Evolutionary conservation across 1,140 invertebrate species (phyloP).

Genomic region (Odontomachus brunneus): DNA sequence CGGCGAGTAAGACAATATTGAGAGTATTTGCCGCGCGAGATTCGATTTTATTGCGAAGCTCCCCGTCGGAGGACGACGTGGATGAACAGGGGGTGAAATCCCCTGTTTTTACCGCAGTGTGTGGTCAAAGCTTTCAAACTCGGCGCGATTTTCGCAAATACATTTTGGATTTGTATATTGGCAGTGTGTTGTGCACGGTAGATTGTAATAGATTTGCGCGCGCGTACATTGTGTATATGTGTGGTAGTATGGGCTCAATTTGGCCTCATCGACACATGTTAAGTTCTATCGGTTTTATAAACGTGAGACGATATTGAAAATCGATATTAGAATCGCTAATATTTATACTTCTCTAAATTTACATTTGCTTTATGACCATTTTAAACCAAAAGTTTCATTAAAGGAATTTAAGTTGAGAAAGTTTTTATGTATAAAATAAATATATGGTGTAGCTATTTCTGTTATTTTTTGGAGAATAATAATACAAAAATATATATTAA

Average conservation of each 20-base stretch:
- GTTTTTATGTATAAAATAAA: too few relatives aligned
- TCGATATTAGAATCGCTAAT: conserved; percentile 11
- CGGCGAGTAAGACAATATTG: neutral
- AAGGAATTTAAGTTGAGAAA: neutral
- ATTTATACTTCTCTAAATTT: neutral
- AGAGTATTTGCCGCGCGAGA: neutral
- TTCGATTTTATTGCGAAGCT: neutral
- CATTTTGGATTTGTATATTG: neutral
- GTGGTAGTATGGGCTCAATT: neutral
- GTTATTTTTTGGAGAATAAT: neutral
- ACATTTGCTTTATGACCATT: conserved; percentile 11
- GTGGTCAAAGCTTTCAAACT: neutral
- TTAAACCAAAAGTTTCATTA: neutral
- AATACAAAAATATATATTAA: neutral
- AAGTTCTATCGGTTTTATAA: conserved; percentile 24
- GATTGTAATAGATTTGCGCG: neutral
- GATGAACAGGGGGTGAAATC: too few relatives aligned
- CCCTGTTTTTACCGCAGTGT: neutral
- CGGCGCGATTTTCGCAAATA: neutral
- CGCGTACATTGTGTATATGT: too few relatives aligned
- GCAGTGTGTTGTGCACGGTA: neutral
- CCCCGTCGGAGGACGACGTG: too few relatives aligned
- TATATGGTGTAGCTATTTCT: too few relatives aligned
- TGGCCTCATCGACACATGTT: neutral
- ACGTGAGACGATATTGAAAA: neutral